Evolutionary conservation across 2,113 vertebrate genomes (phyloP).

Genomic region (Dolichotis patagonum): DNA sequence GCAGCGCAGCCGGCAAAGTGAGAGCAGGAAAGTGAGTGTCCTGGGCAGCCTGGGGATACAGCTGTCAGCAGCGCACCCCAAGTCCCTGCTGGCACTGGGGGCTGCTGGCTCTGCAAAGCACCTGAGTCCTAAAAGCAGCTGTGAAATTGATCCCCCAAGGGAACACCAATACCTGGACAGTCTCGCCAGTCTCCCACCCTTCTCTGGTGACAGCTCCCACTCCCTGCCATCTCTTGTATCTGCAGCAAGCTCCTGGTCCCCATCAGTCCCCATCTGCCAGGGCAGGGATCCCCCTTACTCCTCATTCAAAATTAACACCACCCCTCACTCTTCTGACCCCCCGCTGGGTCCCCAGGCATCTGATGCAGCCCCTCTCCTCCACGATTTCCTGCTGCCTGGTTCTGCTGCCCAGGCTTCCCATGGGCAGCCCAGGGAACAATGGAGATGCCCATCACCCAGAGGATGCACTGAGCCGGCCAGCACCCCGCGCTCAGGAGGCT

Average conservation of each 20-base stretch:
- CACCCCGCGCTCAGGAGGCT: background rate
- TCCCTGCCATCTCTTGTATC: conserved; percentile 23
- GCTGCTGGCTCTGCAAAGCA: background rate
- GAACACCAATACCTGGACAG: background rate
- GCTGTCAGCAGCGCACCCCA: background rate
- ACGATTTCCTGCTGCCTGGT: background rate
- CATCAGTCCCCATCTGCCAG: conserved; percentile 60
- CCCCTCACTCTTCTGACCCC: background rate
- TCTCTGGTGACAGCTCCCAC: background rate
- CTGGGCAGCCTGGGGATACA: background rate
- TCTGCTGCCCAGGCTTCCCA: background rate
- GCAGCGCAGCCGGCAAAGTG: background rate
- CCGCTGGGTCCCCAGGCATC: background rate
- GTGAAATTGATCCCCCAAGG: background rate
- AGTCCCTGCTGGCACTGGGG: background rate
- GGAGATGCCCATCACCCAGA: background rate
- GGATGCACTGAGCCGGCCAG: background rate
- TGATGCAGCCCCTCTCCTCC: background rate
- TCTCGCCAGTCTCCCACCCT: background rate
- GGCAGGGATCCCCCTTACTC: background rate
- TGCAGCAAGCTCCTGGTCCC: background rate
- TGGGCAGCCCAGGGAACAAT: background rate
- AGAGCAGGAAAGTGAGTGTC: background rate
- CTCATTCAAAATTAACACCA: conserved; percentile 63
- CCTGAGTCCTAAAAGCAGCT: background rate